phyloP scores from a whole-genome alignment of 2,113 vertebrate genomes.

The Nothobranchius kuhntae region DNA sequence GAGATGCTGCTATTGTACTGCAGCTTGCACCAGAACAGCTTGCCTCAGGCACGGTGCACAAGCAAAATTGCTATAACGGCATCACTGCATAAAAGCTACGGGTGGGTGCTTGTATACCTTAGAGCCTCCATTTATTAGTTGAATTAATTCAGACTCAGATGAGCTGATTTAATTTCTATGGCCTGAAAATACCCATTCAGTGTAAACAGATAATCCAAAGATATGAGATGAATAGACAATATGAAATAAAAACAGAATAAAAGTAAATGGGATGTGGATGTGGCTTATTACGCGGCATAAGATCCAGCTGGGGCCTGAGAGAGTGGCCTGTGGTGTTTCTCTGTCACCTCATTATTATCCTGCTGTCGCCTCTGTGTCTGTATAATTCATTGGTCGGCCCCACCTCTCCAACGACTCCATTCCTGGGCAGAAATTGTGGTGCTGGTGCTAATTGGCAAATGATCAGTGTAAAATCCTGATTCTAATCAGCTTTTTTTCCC shows the following conservation, averaged over 20 bases:
- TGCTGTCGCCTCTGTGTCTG: slow-evolving; percentile 18
- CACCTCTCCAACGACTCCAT: neutral
- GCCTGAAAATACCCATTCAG: slow-evolving; percentile 9
- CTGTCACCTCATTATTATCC: slow-evolving; percentile 39
- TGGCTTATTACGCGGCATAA: slow-evolving; percentile 26
- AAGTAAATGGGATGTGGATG: slow-evolving; percentile 40
- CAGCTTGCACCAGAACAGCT: slow-evolving; percentile 41
- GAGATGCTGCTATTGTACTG: slow-evolving; percentile 32
- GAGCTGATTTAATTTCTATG: slow-evolving; percentile 29
- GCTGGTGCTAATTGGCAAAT: slow-evolving; percentile 53
- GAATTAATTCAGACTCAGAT: slow-evolving; percentile 49
- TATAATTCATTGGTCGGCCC: slow-evolving; percentile 32
- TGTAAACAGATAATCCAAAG: slow-evolving; percentile 23
- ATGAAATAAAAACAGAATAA: slow-evolving; percentile 26
- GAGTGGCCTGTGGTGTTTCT: slow-evolving; percentile 16
- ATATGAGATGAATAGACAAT: slow-evolving; percentile 12
- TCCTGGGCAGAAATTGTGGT: slow-evolving; percentile 16
- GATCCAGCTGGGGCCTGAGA: slow-evolving; percentile 39
- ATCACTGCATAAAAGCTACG: slow-evolving; percentile 49
- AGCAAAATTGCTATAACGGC: slow-evolving; percentile 48
- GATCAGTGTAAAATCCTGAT: slow-evolving; percentile 31
- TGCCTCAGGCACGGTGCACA: slow-evolving; percentile 12
- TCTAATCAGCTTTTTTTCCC: slow-evolving; percentile 28
- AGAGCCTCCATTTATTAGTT: slow-evolving; percentile 38
- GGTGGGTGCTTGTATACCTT: slow-evolving; percentile 39